Percentiles rank a stretch among this genome's conserved stretches.
Conservation (phyloP, 2,888 invertebrate genomes). For the Perithous albicinctus region DNA sequence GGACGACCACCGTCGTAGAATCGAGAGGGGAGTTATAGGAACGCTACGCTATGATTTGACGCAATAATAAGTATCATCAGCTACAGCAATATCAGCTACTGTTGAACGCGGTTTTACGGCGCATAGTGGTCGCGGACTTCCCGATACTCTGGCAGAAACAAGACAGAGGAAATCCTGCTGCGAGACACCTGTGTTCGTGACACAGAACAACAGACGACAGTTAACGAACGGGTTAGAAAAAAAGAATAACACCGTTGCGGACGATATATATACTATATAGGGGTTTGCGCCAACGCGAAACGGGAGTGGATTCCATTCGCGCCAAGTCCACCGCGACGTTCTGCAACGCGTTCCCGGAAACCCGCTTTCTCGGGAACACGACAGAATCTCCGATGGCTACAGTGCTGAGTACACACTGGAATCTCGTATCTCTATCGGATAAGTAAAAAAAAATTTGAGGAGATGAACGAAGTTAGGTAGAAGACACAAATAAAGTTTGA, state of each 20-base stretch:
- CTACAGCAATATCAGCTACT: conserved; percentile 7
- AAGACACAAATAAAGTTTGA: too few species aligned
- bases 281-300: conserved; percentile 53
- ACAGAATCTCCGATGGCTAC: conserved; percentile 39
- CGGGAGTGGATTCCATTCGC: conserved; percentile 62
- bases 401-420: neutral
- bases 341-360: conserved; percentile 65
- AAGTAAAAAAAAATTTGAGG: neutral
- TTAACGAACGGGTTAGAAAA: conserved; percentile 21
- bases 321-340: conserved; percentile 52
- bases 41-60: conserved; percentile 20
- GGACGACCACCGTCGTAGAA: conserved; percentile 76
- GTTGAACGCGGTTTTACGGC: neutral
- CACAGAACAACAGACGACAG: neutral
- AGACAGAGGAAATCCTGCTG: neutral
- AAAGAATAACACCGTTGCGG: conserved; percentile 42
- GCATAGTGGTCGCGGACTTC: neutral
- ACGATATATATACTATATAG: conserved; percentile 2
- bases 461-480: too few species aligned
- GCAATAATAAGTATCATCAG: conserved; percentile 24
- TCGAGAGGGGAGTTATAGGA: conserved; percentile 54
- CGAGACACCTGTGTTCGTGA: neutral
- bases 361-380: conserved; percentile 71
- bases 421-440: neutral
- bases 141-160: neutral